These are phyloP conservation scores for Orbicella faveolata DNA, from an alignment of 64 coral and sea anemone genomes.

Conservation along the genomic window DNA sequence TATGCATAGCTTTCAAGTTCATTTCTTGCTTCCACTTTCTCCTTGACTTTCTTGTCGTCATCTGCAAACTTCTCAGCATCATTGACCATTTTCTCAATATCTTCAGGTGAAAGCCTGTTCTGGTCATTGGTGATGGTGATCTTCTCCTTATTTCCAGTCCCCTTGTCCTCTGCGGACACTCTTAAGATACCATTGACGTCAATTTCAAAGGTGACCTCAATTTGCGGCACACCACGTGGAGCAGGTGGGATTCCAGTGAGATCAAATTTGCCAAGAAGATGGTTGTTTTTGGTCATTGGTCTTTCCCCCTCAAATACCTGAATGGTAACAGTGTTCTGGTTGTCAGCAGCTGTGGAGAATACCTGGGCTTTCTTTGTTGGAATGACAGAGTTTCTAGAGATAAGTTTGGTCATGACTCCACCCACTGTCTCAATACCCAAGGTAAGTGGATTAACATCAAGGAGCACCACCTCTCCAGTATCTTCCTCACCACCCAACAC, in stretches of 20 bases:
- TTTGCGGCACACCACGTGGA: conserved; percentile 95
- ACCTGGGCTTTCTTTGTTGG: conserved; percentile 98
- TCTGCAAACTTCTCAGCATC: conserved; percentile 99
- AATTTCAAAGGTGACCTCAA: conserved; percentile 99
- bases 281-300: conserved; percentile 99
- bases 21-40: conserved; percentile 88
- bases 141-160: conserved; percentile 99
- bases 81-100: conserved; percentile 99
- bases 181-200: conserved; percentile 99
- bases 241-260: conserved; percentile 96
- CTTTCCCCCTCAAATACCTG: conserved; percentile 98
- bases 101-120: conserved; percentile 94
- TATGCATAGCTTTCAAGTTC: conserved; percentile 98
- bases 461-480: conserved; percentile 90
- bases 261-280: conserved; percentile 97
- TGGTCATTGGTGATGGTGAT: conserved; percentile 99
- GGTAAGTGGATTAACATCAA: conserved; percentile 94
- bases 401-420: conserved; percentile 99
- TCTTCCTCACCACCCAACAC: conserved; percentile 97
- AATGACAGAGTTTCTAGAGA: conserved; percentile 88
- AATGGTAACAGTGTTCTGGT: conserved; percentile 98
- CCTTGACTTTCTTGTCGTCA: conserved; percentile 95
- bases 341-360: conserved; percentile 99
- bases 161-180: conserved; percentile 98
- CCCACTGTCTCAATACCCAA: conserved; percentile 98